phyloP scores from a whole-genome alignment of 2,888 invertebrate species.

The Heliconius sara region DNA sequence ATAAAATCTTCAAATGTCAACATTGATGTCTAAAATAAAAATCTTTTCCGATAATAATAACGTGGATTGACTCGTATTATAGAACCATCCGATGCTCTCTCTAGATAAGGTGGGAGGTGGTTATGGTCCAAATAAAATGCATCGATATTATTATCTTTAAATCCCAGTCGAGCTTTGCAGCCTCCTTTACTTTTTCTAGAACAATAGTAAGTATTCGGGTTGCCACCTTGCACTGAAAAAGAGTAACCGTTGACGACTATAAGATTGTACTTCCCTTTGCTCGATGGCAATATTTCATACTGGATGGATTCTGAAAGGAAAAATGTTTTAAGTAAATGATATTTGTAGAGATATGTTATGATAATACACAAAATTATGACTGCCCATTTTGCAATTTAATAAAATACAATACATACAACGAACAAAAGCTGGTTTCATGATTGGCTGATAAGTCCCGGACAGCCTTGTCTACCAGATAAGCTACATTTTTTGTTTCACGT shows the following conservation, averaged over 20 bases:
- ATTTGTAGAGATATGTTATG: background rate
- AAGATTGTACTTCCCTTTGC: constrained; percentile 52
- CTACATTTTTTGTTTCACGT: no score
- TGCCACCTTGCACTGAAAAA: constrained; percentile 56
- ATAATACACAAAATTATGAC: no score
- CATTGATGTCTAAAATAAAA: background rate
- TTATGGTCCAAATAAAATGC: constrained; percentile 50
- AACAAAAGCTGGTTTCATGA: no score
- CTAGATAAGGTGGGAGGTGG: constrained; percentile 51
- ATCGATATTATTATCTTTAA: constrained; percentile 43
- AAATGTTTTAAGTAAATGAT: background rate
- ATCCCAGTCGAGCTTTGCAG: constrained; percentile 52
- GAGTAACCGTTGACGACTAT: constrained; percentile 55
- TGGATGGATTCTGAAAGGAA: constrained; percentile 43
- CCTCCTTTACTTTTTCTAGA: constrained; percentile 53
- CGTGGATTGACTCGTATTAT: constrained; percentile 34
- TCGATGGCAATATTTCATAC: constrained; percentile 52
- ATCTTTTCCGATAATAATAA: background rate
- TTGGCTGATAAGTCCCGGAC: no score
- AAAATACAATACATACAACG: no score
- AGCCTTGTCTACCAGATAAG: no score
- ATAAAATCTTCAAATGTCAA: background rate
- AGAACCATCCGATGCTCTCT: constrained; percentile 43
- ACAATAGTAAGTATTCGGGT: constrained; percentile 54
- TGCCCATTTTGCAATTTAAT: no score